phyloP scores from a whole-genome alignment of 2,888 invertebrate species.

The Pristionchus mayeri region DNA sequence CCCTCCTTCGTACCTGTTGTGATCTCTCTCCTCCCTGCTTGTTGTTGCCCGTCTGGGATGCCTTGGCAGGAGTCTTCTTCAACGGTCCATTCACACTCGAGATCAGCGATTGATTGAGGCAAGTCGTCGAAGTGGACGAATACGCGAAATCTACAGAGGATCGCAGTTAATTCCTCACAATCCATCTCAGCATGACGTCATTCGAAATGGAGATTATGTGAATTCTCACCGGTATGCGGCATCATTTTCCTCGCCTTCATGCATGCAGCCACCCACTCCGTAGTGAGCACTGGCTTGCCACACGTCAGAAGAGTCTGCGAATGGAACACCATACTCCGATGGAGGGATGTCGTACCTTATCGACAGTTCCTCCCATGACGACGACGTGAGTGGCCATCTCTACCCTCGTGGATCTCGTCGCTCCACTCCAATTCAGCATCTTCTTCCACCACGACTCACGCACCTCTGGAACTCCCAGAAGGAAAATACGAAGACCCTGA shows the following conservation, averaged over 20 bases:
- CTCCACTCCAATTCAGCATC: constrained; percentile 54
- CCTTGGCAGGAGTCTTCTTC: constrained; percentile 18
- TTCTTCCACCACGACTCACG: constrained; percentile 38
- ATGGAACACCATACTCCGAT: neutral
- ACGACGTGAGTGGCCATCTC: constrained; percentile 61
- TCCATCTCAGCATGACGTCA: no score
- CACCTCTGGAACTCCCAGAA: constrained; percentile 5
- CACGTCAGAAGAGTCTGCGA: neutral
- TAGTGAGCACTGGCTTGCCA: constrained; percentile 52
- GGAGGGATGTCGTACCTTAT: constrained; percentile 9
- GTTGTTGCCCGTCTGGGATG: neutral
- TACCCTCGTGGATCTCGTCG: constrained; percentile 54
- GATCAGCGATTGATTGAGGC: constrained; percentile 26
- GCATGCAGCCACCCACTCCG: constrained; percentile 58
- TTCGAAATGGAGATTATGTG: neutral
- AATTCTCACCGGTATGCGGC: constrained; percentile 51
- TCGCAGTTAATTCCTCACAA: no score
- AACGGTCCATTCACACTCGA: constrained; percentile 38
- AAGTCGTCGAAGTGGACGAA: neutral
- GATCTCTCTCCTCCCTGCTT: neutral
- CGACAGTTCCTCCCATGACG: constrained; percentile 49
- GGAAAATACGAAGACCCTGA: constrained; percentile 43
- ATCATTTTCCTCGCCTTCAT: constrained; percentile 52
- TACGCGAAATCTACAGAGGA: neutral
- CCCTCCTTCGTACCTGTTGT: neutral